Evolutionary conservation across 1,140 invertebrate genomes (phyloP).

Genomic region (Chelonus insularis): DNA sequence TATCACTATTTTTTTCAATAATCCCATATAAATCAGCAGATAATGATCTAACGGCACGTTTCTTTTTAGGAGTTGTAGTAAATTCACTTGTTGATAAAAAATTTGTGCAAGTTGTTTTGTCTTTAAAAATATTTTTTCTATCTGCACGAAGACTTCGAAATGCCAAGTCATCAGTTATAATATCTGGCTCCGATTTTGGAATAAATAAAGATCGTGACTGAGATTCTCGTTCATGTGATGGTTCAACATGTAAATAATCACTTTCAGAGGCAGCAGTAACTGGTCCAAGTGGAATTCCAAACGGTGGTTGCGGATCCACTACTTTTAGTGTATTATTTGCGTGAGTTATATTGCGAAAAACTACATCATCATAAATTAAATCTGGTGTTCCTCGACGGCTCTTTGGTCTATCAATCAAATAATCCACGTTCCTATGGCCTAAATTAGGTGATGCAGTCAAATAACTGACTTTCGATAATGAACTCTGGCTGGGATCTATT

Average conservation of each 20-base stretch:
- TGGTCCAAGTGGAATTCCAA: constrained; percentile 85
- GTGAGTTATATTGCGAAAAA: constrained; percentile 77
- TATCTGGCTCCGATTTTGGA: constrained; percentile 73
- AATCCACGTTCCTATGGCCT: constrained; percentile 36
- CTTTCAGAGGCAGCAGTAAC: constrained; percentile 73
- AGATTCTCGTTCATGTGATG: constrained; percentile 54
- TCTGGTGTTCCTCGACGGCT: constrained; percentile 66
- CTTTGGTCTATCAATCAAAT: constrained; percentile 48
- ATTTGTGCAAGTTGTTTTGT: constrained; percentile 1
- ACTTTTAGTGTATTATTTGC: constrained; percentile 74
- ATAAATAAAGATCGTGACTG: constrained; percentile 66
- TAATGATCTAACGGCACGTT: constrained; percentile 74
- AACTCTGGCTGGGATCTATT: constrained; percentile 60
- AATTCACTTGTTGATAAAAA: constrained; percentile 7
- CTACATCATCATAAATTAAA: constrained; percentile 80
- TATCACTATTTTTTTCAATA: constrained; percentile 52
- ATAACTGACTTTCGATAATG: constrained; percentile 70
- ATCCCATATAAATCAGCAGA: constrained; percentile 80
- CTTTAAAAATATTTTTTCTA: constrained; percentile 68
- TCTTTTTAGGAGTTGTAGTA: constrained; percentile 64
- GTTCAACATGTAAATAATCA: constrained; percentile 80
- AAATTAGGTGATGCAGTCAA: constrained; percentile 72
- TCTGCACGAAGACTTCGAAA: constrained; percentile 78
- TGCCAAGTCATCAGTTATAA: constrained; percentile 85
- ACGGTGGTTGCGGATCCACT: constrained; percentile 81